Evolutionary conservation across 2,888 invertebrate species (phyloP).

Genomic region (Rutpela maculata): DNA sequence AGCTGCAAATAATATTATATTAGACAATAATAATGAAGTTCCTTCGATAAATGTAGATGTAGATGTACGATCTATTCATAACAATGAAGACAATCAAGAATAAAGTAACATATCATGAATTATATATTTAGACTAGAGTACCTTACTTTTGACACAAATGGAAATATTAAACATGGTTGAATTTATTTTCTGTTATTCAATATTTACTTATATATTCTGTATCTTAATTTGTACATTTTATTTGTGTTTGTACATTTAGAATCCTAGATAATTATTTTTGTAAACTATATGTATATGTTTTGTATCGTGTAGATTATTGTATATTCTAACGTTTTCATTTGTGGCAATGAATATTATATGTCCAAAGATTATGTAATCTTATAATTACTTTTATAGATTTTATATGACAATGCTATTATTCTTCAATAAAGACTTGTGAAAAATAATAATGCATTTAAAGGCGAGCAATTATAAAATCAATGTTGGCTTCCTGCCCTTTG

Average conservation of each 20-base stretch:
- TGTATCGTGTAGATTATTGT: not conserved
- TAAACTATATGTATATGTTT: conserved; percentile 1
- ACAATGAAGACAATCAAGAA: conserved; percentile 40
- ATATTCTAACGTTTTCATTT: not conserved
- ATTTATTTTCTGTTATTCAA: not conserved
- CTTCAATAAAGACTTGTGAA: conserved; percentile 22
- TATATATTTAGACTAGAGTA: conserved; percentile 8
- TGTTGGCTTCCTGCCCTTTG: not conserved
- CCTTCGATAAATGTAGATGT: conserved; percentile 27
- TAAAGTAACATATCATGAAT: conserved; percentile 47
- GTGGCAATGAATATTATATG: not conserved
- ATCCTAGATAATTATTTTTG: conserved; percentile 15
- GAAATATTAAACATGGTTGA: not conserved
- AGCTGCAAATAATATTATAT: not conserved
- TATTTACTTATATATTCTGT: not conserved
- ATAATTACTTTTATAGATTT: conserved; percentile 31
- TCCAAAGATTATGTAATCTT: not conserved
- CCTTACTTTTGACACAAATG: not conserved
- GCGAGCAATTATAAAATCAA: not conserved
- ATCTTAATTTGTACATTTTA: not conserved
- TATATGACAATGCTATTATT: conserved; percentile 27
- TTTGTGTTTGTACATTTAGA: not conserved
- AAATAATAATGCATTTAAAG: not conserved
- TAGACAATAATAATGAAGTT: conserved; percentile 20
- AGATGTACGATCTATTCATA: conserved; percentile 18